phyloP scores from a whole-genome alignment of 1,140 invertebrate genomes.

The Drosophila ogumai region DNA sequence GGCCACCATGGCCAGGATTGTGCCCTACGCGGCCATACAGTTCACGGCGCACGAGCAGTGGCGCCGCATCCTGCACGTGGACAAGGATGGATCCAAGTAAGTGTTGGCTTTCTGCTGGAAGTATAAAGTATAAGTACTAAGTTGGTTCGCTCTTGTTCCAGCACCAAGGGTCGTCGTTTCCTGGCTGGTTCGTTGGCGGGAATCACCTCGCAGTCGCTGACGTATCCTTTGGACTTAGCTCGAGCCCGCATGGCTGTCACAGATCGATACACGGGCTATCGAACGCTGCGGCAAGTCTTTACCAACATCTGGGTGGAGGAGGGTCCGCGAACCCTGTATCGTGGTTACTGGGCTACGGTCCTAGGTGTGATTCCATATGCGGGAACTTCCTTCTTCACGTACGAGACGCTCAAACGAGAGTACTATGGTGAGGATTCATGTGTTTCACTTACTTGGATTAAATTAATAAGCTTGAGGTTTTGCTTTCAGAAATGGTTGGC shows the following conservation, averaged over 20 bases:
- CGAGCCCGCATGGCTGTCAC: conserved; percentile 99
- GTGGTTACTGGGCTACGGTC: conserved; percentile 95
- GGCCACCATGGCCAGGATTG: conserved; percentile 98
- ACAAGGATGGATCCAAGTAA: conserved; percentile 87
- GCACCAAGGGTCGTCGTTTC: conserved; percentile 87
- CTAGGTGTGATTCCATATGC: conserved; percentile 98
- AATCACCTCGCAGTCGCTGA: conserved; percentile 95
- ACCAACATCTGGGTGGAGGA: conserved; percentile 92
- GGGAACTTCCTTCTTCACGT: conserved; percentile 98
- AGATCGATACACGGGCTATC: conserved; percentile 88
- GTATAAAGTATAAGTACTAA: neutral
- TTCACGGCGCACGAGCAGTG: conserved; percentile 99
- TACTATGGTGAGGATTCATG: conserved; percentile 88
- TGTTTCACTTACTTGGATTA: neutral
- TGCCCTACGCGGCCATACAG: conserved; percentile 98
- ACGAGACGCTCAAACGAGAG: conserved; percentile 95
- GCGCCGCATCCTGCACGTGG: conserved; percentile 92
- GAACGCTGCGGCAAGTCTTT: conserved; percentile 90
- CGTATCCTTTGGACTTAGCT: conserved; percentile 98
- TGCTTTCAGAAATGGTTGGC: conserved; percentile 71
- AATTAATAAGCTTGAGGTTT: neutral
- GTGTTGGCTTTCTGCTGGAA: conserved; percentile 39
- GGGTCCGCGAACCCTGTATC: conserved; percentile 92
- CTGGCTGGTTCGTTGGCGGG: conserved; percentile 97
- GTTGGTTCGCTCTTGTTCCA: conserved; percentile 1